Conservation (phyloP, 2,888 invertebrate species). For the Melinaea menophilus region DNA sequence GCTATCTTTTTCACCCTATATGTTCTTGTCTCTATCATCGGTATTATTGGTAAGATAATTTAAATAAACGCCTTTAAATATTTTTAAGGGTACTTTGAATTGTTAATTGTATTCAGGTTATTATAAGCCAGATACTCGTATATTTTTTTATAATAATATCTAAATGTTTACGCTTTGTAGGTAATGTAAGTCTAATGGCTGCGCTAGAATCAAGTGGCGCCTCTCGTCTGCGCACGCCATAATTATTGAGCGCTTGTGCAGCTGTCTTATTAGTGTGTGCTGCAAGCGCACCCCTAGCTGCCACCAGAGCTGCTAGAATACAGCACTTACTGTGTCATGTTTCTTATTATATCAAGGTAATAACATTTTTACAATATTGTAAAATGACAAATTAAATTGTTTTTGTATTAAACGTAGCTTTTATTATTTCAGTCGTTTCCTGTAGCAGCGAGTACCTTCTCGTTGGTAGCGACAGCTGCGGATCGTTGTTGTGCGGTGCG, state of each 20-base stretch:
- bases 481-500: slow-evolving; percentile 92
- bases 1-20: slow-evolving; percentile 63
- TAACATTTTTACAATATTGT: slow-evolving; percentile 1
- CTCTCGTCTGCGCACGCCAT: slow-evolving; percentile 82
- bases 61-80: too few relatives aligned
- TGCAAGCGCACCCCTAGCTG: slow-evolving; percentile 86
- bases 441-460: slow-evolving; percentile 87
- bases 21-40: slow-evolving; percentile 68
- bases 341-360: slow-evolving; percentile 81
- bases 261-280: slow-evolving; percentile 88
- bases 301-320: slow-evolving; percentile 67
- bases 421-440: slow-evolving; percentile 80
- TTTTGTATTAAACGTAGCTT: too few relatives aligned
- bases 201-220: slow-evolving; percentile 82
- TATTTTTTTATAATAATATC: background rate
- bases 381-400: background rate
- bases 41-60: slow-evolving; percentile 58
- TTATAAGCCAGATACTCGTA: too few relatives aligned
- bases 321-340: slow-evolving; percentile 70
- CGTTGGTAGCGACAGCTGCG: slow-evolving; percentile 86
- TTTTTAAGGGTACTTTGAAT: background rate
- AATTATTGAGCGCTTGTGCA: slow-evolving; percentile 85
- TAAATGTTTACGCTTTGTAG: slow-evolving; percentile 45
- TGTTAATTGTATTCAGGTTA: background rate
- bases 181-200: slow-evolving; percentile 82